phyloP scores from a whole-genome alignment of 2,888 invertebrate genomes.

The Cactoblastis cactorum region DNA sequence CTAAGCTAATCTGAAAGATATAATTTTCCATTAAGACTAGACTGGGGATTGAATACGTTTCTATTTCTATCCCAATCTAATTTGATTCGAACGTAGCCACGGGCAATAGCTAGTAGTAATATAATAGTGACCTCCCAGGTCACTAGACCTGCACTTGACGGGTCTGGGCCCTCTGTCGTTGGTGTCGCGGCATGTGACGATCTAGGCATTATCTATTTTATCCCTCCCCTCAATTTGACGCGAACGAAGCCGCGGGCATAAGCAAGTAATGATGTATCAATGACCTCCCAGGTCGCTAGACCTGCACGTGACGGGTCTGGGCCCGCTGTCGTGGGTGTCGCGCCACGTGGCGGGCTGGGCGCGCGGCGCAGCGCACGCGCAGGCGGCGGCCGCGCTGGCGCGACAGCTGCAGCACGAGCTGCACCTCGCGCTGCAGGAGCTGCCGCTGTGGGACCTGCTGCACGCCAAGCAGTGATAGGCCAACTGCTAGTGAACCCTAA shows the following conservation, averaged over 20 bases:
- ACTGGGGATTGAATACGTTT: too few species aligned
- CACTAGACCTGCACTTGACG: slow-evolving; percentile 67
- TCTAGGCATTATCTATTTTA: slow-evolving; percentile 30
- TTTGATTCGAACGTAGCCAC: too few species aligned
- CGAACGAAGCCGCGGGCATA: too few species aligned
- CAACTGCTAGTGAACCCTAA: too few species aligned
- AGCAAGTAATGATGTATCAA: neutral
- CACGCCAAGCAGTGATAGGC: slow-evolving; percentile 37
- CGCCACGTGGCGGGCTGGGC: slow-evolving; percentile 39
- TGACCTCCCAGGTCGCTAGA: slow-evolving; percentile 52
- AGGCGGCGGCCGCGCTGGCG: slow-evolving; percentile 53
- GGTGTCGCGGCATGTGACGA: slow-evolving; percentile 31
- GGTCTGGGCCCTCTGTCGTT: slow-evolving; percentile 64
- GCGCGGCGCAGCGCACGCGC: slow-evolving; percentile 40
- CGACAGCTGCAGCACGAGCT: slow-evolving; percentile 53
- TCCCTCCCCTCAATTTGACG: too few species aligned
- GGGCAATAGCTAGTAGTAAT: neutral
- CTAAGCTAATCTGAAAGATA: too few species aligned
- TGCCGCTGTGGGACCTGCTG: slow-evolving; percentile 59
- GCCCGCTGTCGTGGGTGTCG: slow-evolving; percentile 54
- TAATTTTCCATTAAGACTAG: too few species aligned
- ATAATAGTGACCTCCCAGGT: slow-evolving; percentile 31
- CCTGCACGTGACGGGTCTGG: slow-evolving; percentile 67
- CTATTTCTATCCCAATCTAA: too few species aligned
- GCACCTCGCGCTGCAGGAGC: slow-evolving; percentile 51